A percentile compares a stretch with the other conserved stretches of the same genome.
These are phyloP conservation scores for Melangyna quadrimaculata DNA, from an alignment of 2,888 invertebrate genomes.

Conservation along the genomic window DNA sequence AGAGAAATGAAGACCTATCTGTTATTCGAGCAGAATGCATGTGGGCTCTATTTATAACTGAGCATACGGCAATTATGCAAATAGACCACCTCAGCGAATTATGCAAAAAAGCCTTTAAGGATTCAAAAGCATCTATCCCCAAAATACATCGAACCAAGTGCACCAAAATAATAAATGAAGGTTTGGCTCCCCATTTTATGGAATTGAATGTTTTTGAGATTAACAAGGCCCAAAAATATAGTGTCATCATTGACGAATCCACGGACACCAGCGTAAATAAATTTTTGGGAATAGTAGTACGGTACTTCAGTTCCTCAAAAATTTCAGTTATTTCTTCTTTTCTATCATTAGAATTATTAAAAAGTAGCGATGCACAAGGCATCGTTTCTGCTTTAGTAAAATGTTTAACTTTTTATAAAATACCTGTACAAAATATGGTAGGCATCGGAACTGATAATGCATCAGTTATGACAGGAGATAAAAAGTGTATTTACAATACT, in stretches of 20 bases:
- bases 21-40: neutral
- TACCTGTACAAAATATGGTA: conserved; percentile 12
- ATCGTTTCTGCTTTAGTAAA: conserved; percentile 7
- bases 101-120: conserved; percentile 10
- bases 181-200: conserved; percentile 16
- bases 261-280: conserved; percentile 9
- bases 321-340: neutral
- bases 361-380: neutral
- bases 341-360: neutral
- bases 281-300: conserved; percentile 7
- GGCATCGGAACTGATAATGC: conserved; percentile 12
- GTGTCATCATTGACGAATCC: conserved; percentile 26
- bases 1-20: neutral
- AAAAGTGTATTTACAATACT: conserved; percentile 12
- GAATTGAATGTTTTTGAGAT: neutral
- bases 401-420: neutral
- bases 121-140: neutral
- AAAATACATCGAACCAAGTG: conserved; percentile 46
- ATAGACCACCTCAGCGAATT: neutral
- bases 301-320: conserved; percentile 15
- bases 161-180: conserved; percentile 18
- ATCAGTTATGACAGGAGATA: conserved; percentile 7
- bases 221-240: neutral
- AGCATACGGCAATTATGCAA: neutral
- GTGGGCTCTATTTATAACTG: neutral